Base-by-base conservation (phyloP, 2,797 vertebrate genomes). In the Aulostomus chinensis region DNA sequence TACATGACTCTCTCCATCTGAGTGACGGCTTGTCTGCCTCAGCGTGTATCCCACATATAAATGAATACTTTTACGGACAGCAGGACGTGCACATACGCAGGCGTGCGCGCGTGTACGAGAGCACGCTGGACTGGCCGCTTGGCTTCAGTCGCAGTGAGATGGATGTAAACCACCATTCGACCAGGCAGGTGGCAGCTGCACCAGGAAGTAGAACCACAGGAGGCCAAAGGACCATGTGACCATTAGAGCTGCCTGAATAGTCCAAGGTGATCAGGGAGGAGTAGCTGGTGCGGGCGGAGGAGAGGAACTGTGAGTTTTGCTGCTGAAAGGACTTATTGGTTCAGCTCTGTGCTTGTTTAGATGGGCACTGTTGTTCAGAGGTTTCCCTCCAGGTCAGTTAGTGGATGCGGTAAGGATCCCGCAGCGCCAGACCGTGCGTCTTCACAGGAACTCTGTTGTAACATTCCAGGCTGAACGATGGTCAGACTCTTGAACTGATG, bases 121-220 rank as follows among this genome's bases (percentile, higher is more conserved):
- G 22, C 43, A 41, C 45, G 35, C 28, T 2, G 53, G 71, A 57
- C 55, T 17, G 55, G 36, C 31, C 50, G 43, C 62, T 81, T 76
- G 83, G 81, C 73, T 66, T 29, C 32, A 12, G 58, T 40, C 35
- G 2, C 51, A 31, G 42, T 7, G 33, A 81, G 80, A 86, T 71
- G 70, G 81, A 86, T 85, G 78, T 65, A 71, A 51, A 78, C 52
- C 55, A 62, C 56, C 68, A 70, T 32, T 4, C 7, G 53, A 58
- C 60, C 54, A 67, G 73, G 74, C 82, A 86, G 83, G 79, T 82
- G 79, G 80, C 78, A 86, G 83, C 84, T 89, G 81, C 69, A 73
- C 32, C 72, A 72, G 81, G 79, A 83, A 84, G 76, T 68, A 16
- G 42, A 60, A 59, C 71, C 71, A 36, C 67, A 45, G 68, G 72